Evolutionary conservation across 92 coral and sea anemone species (phyloP).

Genomic region (Epizoanthus rinbou): DNA sequence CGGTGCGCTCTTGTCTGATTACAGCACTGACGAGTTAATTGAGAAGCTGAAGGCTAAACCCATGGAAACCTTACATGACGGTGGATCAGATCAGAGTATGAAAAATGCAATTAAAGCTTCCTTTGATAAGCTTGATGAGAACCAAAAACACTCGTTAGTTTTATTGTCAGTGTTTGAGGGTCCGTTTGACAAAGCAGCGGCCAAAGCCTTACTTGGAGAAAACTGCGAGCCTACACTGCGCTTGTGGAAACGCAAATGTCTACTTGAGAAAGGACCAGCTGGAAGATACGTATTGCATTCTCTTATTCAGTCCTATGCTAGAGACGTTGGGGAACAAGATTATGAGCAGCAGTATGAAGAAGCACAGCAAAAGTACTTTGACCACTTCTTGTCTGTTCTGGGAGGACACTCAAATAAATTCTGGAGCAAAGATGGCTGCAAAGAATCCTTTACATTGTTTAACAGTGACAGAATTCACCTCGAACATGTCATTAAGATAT

Average conservation of each 20-base stretch:
- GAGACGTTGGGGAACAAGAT: constrained; percentile 4
- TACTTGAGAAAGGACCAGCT: constrained; percentile 25
- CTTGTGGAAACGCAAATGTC: constrained; percentile 31
- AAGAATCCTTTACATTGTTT: constrained; percentile 32
- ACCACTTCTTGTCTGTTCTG: constrained; percentile 34
- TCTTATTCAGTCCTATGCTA: constrained; percentile 35
- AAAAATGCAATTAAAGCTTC: constrained; percentile 48
- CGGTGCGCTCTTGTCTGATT: constrained; percentile 48
- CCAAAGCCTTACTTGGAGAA: constrained; percentile 35
- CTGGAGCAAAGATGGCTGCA: constrained; percentile 52
- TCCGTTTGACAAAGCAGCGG: constrained; percentile 48
- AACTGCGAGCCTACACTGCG: constrained; percentile 11
- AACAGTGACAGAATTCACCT: constrained; percentile 45
- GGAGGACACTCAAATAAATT: constrained; percentile 2
- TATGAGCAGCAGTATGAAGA: neutral
- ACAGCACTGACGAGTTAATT: constrained; percentile 25
- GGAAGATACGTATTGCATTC: constrained; percentile 45
- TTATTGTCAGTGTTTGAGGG: constrained; percentile 50
- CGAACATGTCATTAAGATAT: constrained; percentile 35
- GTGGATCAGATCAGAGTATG: constrained; percentile 23
- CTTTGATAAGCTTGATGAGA: constrained; percentile 27
- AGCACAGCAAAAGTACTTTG: constrained; percentile 21
- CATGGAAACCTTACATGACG: constrained; percentile 29
- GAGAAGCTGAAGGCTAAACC: constrained; percentile 42
- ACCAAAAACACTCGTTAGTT: constrained; percentile 25